Evolutionary conservation across 2,888 invertebrate species (phyloP), one percentile per base, ranked within the genome.

Genomic region (Cataglyphis rosenhaueri): DNA sequence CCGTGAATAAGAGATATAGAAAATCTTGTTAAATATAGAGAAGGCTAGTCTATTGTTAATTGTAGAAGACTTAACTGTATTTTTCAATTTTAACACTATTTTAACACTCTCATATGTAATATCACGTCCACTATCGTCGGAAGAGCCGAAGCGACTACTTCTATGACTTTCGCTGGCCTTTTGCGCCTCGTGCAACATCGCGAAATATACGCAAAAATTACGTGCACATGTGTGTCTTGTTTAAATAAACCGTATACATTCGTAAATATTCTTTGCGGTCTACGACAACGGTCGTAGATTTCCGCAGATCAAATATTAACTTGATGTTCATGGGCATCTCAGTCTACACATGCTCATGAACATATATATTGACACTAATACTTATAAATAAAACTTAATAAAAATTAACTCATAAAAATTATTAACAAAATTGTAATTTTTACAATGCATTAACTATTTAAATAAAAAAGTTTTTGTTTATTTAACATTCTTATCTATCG

Each of bases 291-390:
- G 70, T 81, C 70, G 21, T 32, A 65, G 41, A 44, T 59, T 68
- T 61, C 38, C 32, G 6, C 74, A 84, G 38, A n/a, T 29, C 78
- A 86, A 87, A 89, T 89, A 83, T 89, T 89, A 83, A 68, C 84
- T 44, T 57, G 59, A n/a, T 64, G 52, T 55, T 5, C 62, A 18
- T 21, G 71, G 66, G 44, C 25, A 44, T 15, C 44, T 41, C 48
- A 44, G 18, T 18, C 57, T 57, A n/a, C 12, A 25, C 8, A 38
- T 57, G 21, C 29, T 32, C 35, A 29, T 29, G 21, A 57, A 25
- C 21, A 55, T 41, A 59, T 32, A 35, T 44, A 82, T 48, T 32
- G 32, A 32, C 32, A 32, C 32, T 32, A 32, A 32, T 6, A 32
- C 6, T 6, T 6, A 32, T 32, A 32, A 32, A 32, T 32, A 32